A percentile compares a stretch with the other conserved stretches of the same genome.
These are phyloP conservation scores for Dolichoris vasculosae DNA, from an alignment of 1,140 invertebrate species.

Conservation along the genomic window DNA sequence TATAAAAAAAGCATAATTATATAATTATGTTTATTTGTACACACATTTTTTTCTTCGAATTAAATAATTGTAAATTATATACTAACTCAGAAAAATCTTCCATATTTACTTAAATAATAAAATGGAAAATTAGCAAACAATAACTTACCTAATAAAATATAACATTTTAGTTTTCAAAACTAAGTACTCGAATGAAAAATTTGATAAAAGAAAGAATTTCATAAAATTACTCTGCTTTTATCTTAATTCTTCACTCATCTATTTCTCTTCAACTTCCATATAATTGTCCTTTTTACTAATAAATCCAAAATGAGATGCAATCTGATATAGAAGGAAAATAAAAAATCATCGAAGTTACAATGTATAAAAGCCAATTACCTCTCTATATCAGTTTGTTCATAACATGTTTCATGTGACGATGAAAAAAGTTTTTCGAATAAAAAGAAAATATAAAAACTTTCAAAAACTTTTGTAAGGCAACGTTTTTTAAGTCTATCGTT, in stretches of 20 bases:
- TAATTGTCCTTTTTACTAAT: neutral
- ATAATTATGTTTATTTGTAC: neutral
- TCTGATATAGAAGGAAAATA: neutral
- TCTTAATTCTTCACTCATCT: neutral
- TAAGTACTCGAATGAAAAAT: constrained; percentile 12
- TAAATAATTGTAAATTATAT: neutral
- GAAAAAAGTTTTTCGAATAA: neutral
- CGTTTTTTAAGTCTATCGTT: constrained; percentile 37
- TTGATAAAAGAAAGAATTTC: neutral
- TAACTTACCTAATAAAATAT: neutral
- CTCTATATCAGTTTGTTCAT: neutral
- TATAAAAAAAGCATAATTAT: neutral
- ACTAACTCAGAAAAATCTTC: neutral
- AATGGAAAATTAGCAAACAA: neutral
- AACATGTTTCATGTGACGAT: constrained; percentile 22
- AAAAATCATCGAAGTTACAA: neutral
- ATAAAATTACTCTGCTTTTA: neutral
- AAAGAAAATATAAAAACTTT: constrained; percentile 27
- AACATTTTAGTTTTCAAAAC: constrained; percentile 34
- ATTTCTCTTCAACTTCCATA: neutral
- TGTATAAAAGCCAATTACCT: constrained; percentile 36
- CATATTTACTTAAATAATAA: neutral
- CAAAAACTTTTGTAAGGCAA: constrained; percentile 50
- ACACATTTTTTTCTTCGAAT: neutral
- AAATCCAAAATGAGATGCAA: neutral